These are phyloP conservation scores for Smithornis capensis DNA, from an alignment of 2,113 vertebrate genomes.

Conservation along the genomic window DNA sequence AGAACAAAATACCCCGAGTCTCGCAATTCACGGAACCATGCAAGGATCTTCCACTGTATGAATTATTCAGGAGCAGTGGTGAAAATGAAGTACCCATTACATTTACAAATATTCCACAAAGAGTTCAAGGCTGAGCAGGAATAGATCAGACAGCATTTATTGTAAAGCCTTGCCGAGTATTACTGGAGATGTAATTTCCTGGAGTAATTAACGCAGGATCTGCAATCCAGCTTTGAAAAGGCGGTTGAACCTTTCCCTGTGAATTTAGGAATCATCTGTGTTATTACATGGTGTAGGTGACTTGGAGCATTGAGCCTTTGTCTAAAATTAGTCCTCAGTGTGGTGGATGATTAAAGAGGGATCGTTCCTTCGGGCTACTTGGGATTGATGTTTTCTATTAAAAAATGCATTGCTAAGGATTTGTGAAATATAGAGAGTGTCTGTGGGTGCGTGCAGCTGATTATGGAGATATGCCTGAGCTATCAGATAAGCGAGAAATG, in stretches of 20 bases:
- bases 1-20: constrained; percentile 34
- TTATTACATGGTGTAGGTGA: constrained; percentile 8
- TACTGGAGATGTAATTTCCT: constrained; percentile 29
- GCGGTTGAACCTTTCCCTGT: constrained; percentile 18
- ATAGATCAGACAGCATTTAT: constrained; percentile 53
- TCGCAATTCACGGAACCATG: neutral
- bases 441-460: neutral
- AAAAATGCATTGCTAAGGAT: constrained; percentile 45
- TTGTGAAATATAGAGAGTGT: constrained; percentile 30
- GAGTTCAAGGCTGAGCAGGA: constrained; percentile 53
- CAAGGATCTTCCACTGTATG: constrained; percentile 35
- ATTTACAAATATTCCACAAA: constrained; percentile 64
- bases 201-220: constrained; percentile 13
- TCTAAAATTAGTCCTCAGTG: constrained; percentile 47
- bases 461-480: constrained; percentile 38
- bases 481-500: constrained; percentile 48
- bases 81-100: constrained; percentile 57
- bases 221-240: constrained; percentile 33
- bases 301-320: constrained; percentile 3
- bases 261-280: neutral
- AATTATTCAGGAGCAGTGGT: constrained; percentile 62
- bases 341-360: constrained; percentile 60
- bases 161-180: constrained; percentile 40
- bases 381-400: constrained; percentile 70
- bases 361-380: constrained; percentile 43